These are phyloP conservation scores for Melanerpes formicivorus DNA, from an alignment of 2,113 vertebrate species.

Conservation along the genomic window DNA sequence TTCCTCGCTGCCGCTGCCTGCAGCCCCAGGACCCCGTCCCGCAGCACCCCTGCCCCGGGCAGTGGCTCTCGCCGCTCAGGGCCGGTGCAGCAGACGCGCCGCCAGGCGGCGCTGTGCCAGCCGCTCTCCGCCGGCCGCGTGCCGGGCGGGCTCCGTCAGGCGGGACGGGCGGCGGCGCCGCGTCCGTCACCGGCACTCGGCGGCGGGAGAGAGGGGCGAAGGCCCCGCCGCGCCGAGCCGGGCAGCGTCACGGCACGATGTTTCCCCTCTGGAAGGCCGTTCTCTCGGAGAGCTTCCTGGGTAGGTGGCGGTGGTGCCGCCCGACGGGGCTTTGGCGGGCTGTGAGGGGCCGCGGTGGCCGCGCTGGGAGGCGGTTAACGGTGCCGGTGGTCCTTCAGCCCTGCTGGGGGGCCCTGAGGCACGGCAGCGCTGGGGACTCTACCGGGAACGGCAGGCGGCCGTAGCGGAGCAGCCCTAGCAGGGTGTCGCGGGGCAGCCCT, in stretches of 20 bases:
- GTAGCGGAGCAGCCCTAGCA: background rate
- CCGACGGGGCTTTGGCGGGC: no score
- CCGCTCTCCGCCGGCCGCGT: no score
- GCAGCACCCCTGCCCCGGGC: background rate
- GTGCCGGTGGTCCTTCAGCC: background rate
- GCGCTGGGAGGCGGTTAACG: background rate
- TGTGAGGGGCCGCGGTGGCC: background rate
- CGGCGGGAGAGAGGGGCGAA: background rate
- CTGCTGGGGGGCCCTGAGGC: background rate
- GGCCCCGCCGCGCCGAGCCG: background rate
- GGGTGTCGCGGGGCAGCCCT: background rate
- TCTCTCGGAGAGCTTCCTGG: slow-evolving; percentile 65
- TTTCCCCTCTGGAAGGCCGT: slow-evolving; percentile 43
- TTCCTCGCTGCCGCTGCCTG: no score
- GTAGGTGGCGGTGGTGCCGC: slow-evolving; percentile 37
- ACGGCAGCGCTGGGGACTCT: background rate
- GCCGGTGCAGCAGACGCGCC: background rate
- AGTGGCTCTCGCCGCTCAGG: background rate
- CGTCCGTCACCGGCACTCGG: background rate
- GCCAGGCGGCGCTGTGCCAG: background rate
- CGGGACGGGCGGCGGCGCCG: background rate
- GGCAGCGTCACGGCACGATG: slow-evolving; percentile 16
- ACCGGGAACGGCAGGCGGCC: background rate
- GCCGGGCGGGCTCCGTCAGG: background rate
- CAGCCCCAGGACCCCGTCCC: background rate